Conservation (phyloP, 2,888 invertebrate species). For the Ametastegia equiseti region DNA sequence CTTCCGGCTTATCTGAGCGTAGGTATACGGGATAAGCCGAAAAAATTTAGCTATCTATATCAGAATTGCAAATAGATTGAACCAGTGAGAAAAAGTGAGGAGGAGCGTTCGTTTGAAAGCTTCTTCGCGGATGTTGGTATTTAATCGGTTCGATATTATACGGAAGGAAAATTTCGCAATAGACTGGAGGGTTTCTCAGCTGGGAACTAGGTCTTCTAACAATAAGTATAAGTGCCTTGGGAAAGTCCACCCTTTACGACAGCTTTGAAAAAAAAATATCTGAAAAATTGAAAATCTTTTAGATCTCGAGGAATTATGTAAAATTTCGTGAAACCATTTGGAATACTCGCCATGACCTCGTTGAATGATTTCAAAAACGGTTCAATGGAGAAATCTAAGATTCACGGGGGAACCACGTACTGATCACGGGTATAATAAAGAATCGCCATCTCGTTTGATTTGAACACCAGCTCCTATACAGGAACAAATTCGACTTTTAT, state of each 20-base stretch:
- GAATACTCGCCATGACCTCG: too few relatives aligned
- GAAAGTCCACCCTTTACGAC: neutral
- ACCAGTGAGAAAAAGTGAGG: neutral
- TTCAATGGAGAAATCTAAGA: too few relatives aligned
- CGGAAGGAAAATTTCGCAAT: neutral
- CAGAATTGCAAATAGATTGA: constrained; percentile 32
- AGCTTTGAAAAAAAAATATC: neutral
- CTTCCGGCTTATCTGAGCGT: neutral
- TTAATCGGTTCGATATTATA: constrained; percentile 13
- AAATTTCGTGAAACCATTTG: too few relatives aligned
- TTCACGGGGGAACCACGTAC: too few relatives aligned
- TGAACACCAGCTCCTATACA: too few relatives aligned
- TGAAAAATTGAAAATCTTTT: neutral
- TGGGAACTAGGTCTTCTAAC: neutral
- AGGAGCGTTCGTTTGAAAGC: neutral
- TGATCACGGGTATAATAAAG: too few relatives aligned
- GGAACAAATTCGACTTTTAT: too few relatives aligned
- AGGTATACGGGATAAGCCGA: constrained; percentile 33
- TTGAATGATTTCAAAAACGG: too few relatives aligned
- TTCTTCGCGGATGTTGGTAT: neutral
- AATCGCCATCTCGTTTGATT: too few relatives aligned
- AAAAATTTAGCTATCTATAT: neutral
- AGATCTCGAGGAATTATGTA: too few relatives aligned
- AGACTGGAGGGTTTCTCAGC: neutral
- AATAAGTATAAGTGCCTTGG: constrained; percentile 13